These are phyloP conservation scores for Empidonax alnorum DNA, from an alignment of 2,113 vertebrate genomes.

Conservation along the genomic window DNA sequence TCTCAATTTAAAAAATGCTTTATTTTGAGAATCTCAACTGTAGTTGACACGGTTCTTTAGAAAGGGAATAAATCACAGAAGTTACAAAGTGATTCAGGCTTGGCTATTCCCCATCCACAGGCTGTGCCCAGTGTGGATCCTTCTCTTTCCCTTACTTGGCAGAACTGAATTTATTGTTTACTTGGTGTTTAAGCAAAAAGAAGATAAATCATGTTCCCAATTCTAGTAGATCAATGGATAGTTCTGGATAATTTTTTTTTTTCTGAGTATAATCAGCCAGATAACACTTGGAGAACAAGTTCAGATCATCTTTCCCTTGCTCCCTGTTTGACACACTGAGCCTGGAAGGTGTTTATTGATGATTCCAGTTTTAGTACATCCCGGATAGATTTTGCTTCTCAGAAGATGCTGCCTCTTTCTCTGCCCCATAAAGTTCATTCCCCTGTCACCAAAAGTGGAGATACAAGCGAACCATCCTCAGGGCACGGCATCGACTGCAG, in stretches of 20 bases:
- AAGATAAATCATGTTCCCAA: not conserved
- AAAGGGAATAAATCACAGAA: not conserved
- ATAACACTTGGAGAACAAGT: not conserved
- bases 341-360: not conserved
- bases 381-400: not conserved
- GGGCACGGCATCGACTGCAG: not conserved
- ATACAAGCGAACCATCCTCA: not conserved
- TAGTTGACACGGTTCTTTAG: not conserved
- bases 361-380: not conserved
- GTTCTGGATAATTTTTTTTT: not conserved
- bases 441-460: not conserved
- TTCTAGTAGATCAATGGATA: not conserved
- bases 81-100: not conserved
- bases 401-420: not conserved
- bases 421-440: rapidly evolving
- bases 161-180: not conserved
- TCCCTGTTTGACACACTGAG: not conserved
- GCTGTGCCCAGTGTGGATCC: not conserved
- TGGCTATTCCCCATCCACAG: not conserved
- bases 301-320: not conserved
- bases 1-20: not conserved
- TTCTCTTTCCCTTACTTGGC: not conserved
- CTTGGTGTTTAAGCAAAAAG: not conserved
- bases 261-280: not conserved
- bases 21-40: not conserved